Percentiles rank a stretch among this genome's conserved stretches.
phyloP scores from a whole-genome alignment of 1,140 invertebrate species.

The Atta colombica region DNA sequence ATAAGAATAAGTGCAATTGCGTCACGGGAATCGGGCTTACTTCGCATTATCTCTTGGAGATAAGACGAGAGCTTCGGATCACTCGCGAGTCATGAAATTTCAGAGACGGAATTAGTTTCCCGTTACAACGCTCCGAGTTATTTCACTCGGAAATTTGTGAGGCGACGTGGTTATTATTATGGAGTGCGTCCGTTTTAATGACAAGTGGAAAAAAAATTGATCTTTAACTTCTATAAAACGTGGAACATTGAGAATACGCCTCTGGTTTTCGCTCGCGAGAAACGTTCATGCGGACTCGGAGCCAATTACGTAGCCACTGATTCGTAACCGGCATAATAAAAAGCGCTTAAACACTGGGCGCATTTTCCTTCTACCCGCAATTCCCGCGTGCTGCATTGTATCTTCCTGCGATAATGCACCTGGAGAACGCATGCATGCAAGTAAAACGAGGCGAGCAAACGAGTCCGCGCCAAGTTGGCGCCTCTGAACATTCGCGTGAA shows the following conservation, averaged over 20 bases:
- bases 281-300: constrained; percentile 1
- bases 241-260: background rate
- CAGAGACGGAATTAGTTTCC: constrained; percentile 25
- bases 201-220: background rate
- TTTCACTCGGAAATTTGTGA: constrained; percentile 14
- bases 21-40: background rate
- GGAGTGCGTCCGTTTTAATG: background rate
- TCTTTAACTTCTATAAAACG: background rate
- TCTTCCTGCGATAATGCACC: constrained; percentile 38
- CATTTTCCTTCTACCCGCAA: constrained; percentile 50
- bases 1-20: background rate
- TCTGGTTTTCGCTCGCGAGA: constrained; percentile 10
- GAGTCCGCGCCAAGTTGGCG: constrained; percentile 64
- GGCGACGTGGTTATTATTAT: constrained; percentile 39
- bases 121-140: background rate
- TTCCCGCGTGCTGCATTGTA: constrained; percentile 28
- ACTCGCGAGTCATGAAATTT: constrained; percentile 4
- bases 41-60: constrained; percentile 14
- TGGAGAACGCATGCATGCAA: constrained; percentile 16
- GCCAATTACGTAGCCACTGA: constrained; percentile 43
- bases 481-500: constrained; percentile 44
- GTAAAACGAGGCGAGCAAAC: constrained; percentile 23
- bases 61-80: constrained; percentile 9
- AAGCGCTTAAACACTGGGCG: constrained; percentile 44
- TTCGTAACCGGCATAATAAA: constrained; percentile 63